Evolutionary conservation across 2,113 vertebrate genomes (phyloP), one percentile per base, ranked within the genome.

Genomic region (Ardeotis arabs): DNA sequence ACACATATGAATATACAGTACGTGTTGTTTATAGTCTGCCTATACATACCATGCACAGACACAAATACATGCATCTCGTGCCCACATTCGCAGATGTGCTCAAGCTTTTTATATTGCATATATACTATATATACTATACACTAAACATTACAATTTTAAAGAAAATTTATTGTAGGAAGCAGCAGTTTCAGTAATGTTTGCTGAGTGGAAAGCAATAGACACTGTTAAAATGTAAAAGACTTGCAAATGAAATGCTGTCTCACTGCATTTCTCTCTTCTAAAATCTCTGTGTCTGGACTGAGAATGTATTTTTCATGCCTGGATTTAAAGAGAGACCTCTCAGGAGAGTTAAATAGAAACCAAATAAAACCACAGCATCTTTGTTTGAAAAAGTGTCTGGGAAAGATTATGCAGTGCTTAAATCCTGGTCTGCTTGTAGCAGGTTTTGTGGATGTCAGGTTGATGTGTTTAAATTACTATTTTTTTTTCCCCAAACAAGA

Each of bases 281-380:
- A 95, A 96, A 74, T 89, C 86, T 94, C 84, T 95, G 50, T 94
- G 90, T 87, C 93, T 97, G 84, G 92, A 94, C 91, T 92, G 33
- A 87, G 75, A 96, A 96, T 97, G 84, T 91, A 90, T 94, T 95
- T 97, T 97, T 95, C 96, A 96, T 97, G 95, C 75, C 87, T 95
- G 90, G 89, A 76, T 97, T 96, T 97, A 96, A 93, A 91, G 64
- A 90, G 82, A 91, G 70, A 37, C 75, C 93, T 95, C 96, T 96
- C 96, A 92, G 75, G 94, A 93, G 96, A 96, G 53, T 96, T 89
- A 88, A 96, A 92, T 14, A 85, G 92, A 96, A 96, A 85, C 80
- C 83, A 96, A 96, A 94, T 96, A 96, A 95, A 95, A 91, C 93
- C 78, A 78, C 52, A 74, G 60, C 33, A 92, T 92, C 92, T 96